Base-by-base conservation (phyloP, 2,888 invertebrate genomes). In the Lycophotia porphyrea region DNA sequence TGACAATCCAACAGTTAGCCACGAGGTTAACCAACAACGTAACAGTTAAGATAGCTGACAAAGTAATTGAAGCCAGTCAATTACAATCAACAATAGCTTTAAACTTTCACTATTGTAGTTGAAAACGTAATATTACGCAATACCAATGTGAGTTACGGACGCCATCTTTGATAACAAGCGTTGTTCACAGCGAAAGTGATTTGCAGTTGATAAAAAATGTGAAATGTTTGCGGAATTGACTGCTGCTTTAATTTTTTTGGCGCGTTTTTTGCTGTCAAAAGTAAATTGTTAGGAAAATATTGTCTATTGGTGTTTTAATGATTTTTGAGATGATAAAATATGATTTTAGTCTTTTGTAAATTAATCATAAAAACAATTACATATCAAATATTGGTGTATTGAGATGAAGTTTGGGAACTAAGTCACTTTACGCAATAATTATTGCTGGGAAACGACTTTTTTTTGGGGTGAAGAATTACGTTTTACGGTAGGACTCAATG, bases 151-250 rank as follows among this genome's bases (percentile, higher is more conserved):
- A 84, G 72, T 72, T 81, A 81, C 81, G 71, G 84, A 49, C 73
- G 18, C 71, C 72, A 75, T 82, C 68, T 71, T 34, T 58, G 24
- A 55, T 61, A 18, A 27, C 13, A 18, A 58, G 44, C 69, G 85
- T 67, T 34, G 75, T 78, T 72, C 72, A 27, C 66, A 76, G 84
- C 82, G 84, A 84, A 84, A 84, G 84, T 84, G 75, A 82, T 82
- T 85, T 68, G 21, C 18, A 39, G 49, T 64, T 49, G 82, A 82
- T 82, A 82, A 79, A 79, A 79, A 74, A 76, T 65, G 68, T 75
- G 68, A 81, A 80, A 81, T 44, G 9, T 9, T 82, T 80, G 80
- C 80, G 60, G 82, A 83, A 82, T 83, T 44, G 7, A 34, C 27
- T 15, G 27, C 27, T 21, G 44, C 21, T 36, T 47, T 27, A 31